A percentile compares a stretch with the other conserved stretches of the same genome.
Conservation (phyloP, 1,140 invertebrate species). For the Aphis craccivora region DNA sequence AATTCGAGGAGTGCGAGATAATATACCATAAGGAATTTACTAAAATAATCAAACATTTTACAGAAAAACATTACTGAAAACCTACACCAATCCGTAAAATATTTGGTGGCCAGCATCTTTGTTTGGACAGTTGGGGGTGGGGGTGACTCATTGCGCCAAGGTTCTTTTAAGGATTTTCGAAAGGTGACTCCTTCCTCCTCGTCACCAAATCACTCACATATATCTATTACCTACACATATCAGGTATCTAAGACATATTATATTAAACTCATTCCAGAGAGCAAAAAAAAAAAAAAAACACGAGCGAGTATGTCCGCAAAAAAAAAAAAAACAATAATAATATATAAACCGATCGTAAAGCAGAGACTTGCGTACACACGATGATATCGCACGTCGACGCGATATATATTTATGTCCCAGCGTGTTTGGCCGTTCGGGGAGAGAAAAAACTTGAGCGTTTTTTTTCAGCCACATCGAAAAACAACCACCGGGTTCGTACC, state of each 20-base stretch:
- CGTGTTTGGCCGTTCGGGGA: neutral
- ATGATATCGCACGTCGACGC: neutral
- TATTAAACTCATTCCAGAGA: neutral
- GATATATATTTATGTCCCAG: too few species aligned
- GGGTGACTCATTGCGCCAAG: neutral
- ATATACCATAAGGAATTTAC: too few species aligned
- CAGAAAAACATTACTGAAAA: too few species aligned
- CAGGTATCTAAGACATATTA: neutral
- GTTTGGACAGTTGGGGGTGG: too few species aligned
- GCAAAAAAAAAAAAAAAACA: too few species aligned
- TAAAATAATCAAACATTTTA: too few species aligned
- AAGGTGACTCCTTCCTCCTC: neutral
- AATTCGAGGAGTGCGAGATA: too few species aligned
- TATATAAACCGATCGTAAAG: neutral
- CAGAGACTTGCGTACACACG: neutral
- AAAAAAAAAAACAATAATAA: neutral
- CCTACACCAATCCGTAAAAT: too few species aligned
- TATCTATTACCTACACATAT: neutral
- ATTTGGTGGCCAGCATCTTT: too few species aligned
- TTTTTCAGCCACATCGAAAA: neutral
- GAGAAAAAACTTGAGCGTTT: neutral
- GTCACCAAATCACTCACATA: too few species aligned
- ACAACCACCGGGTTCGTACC: neutral
- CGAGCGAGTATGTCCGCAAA: neutral
- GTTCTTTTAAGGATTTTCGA: neutral